These are phyloP conservation scores for Orthonevra nobilis DNA, from an alignment of 2,888 invertebrate genomes.

Conservation along the genomic window DNA sequence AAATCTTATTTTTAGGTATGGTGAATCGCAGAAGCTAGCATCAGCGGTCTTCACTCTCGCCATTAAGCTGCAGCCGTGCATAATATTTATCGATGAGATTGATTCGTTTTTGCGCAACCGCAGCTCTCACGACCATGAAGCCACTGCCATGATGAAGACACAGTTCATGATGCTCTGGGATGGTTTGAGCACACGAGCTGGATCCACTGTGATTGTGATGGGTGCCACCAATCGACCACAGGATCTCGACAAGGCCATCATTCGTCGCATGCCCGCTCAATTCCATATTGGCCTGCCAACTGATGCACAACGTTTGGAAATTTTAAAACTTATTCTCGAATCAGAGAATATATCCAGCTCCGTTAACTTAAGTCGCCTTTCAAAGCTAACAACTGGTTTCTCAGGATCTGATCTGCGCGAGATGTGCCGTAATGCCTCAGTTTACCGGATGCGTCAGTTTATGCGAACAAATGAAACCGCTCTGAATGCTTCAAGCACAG, in stretches of 20 bases:
- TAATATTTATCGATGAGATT: constrained; percentile 96
- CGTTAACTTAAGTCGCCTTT: constrained; percentile 85
- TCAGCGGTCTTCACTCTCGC: constrained; percentile 96
- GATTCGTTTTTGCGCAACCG: constrained; percentile 95
- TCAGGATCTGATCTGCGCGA: constrained; percentile 94
- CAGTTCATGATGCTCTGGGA: constrained; percentile 99
- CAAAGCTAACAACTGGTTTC: constrained; percentile 88
- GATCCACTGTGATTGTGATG: constrained; percentile 92
- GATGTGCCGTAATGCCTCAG: constrained; percentile 92
- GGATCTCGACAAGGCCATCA: constrained; percentile 94
- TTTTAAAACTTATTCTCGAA: constrained; percentile 86
- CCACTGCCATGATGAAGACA: constrained; percentile 99
- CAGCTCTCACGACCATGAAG: constrained; percentile 95
- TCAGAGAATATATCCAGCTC: constrained; percentile 86
- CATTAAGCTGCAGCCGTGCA: constrained; percentile 91
- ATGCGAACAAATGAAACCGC: constrained; percentile 76
- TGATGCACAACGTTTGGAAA: constrained; percentile 84
- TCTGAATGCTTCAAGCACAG: constrained; percentile 26
- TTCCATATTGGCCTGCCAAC: constrained; percentile 91
- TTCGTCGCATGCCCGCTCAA: constrained; percentile 94
- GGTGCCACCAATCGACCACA: constrained; percentile 97
- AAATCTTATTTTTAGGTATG: constrained; percentile 82
- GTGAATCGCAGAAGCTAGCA: constrained; percentile 97
- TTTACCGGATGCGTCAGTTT: constrained; percentile 89
- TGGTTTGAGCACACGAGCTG: constrained; percentile 92